Evolutionary conservation across 35 echinoderm and acorn worm species (phyloP), one percentile per base, ranked within the genome.

Genomic region (Strongylocentrotus purpuratus): DNA sequence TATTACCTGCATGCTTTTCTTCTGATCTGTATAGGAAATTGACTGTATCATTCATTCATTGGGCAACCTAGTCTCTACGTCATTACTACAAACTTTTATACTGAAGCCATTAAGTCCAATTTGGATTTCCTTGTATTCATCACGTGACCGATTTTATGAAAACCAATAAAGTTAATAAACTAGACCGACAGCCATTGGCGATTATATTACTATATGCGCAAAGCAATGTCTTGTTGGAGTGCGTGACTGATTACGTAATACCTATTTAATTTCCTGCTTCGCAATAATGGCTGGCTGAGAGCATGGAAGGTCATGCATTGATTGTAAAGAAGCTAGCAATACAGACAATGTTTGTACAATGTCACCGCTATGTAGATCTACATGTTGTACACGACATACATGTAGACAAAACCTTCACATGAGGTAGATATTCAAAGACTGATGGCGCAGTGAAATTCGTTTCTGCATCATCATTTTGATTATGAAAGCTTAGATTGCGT

Each of bases 241-340:
- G 20, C 65, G 65, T 78, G 65, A 78, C 65, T 78, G 65, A 78
- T 78, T 78, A 78, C 65, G 65, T 78, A 78, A 78, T 28, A 78
- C 65, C 20, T 2, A 28, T 78, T 78, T 78, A 78, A 78, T 78
- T 78, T 78, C 65, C 65, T 78, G 65, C 65, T n/a, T 78, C 5
- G 25, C 20, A 78, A 18, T 28, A 22, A 17, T 22, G 6, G 20
- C 28, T 22, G 65, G 20, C 7, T 78, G 65, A n/a, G 65, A 78
- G 25, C 65, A 78, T 7, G 65, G 65, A 78, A 78, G 65, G 65
- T 78, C 65, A n/a, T 78, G 28, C 65, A 78, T n/a, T 78, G 65
- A n/a, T 78, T 22, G 28, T 59, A 78, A 78, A 28, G 65, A 22
- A 78, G 65, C 65, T n/a, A 78, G 50, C 50, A 55, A 15, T 10